Evolutionary conservation across 1,140 invertebrate species (phyloP).

Genomic region (Protaetia brevitarsis): DNA sequence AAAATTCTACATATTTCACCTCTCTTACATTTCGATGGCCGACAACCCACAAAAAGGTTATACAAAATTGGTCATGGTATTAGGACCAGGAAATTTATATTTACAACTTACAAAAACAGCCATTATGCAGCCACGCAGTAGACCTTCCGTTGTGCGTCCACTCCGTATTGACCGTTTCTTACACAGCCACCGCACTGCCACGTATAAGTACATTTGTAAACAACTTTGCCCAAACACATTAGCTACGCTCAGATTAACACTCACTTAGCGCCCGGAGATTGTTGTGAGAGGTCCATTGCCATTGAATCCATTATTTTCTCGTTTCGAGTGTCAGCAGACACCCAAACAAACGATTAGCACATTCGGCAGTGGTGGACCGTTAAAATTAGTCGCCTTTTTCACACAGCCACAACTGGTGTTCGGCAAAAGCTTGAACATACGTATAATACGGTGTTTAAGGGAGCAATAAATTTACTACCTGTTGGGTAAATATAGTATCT

Average conservation of each 20-base stretch:
- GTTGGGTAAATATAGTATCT: not conserved
- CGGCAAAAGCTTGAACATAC: not conserved
- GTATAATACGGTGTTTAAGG: not conserved
- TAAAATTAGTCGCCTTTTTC: not conserved
- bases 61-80: not conserved
- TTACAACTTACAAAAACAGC: not conserved
- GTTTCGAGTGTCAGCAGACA: slow-evolving; percentile 11
- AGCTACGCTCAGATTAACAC: slow-evolving; percentile 14
- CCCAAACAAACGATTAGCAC: slow-evolving; percentile 13
- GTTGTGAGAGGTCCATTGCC: not conserved
- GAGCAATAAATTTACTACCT: not conserved
- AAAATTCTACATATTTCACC: too few species aligned
- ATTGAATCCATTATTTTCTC: slow-evolving; percentile 11
- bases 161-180: not conserved
- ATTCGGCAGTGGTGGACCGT: not conserved
- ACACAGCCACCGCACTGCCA: not conserved
- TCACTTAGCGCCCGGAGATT: not conserved
- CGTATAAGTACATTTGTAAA: not conserved
- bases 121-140: not conserved
- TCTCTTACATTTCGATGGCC: too few species aligned
- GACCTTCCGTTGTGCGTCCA: not conserved
- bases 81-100: not conserved
- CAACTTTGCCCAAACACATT: slow-evolving; percentile 1
- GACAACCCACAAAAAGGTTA: not conserved
- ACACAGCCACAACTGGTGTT: not conserved